phyloP scores from a whole-genome alignment of 1,140 invertebrate species.

The Forficula auricularia region DNA sequence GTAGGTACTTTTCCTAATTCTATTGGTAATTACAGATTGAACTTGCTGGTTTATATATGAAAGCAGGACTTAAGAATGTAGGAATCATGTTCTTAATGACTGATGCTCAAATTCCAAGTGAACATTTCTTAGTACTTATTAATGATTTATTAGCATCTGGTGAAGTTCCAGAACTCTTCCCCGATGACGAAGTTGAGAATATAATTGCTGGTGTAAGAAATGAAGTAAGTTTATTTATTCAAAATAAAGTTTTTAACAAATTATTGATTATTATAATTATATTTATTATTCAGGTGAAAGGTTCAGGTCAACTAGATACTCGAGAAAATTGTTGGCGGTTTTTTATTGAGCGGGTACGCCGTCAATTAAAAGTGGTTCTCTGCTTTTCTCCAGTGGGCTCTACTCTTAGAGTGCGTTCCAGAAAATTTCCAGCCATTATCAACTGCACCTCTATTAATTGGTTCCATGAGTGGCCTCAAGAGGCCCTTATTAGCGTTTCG shows the following conservation, averaged over 20 bases:
- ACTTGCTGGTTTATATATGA: slow-evolving; percentile 67
- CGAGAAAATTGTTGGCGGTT: slow-evolving; percentile 95
- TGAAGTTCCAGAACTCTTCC: slow-evolving; percentile 86
- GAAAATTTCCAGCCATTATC: slow-evolving; percentile 89
- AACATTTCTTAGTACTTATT: slow-evolving; percentile 86
- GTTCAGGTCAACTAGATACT: slow-evolving; percentile 68
- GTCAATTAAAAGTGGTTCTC: slow-evolving; percentile 76
- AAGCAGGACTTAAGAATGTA: slow-evolving; percentile 83
- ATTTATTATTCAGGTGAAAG: slow-evolving; percentile 59
- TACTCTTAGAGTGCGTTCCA: slow-evolving; percentile 69
- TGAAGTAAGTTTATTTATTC: slow-evolving; percentile 45
- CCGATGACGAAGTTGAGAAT: slow-evolving; percentile 91
- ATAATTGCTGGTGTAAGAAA: slow-evolving; percentile 75
- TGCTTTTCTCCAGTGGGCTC: slow-evolving; percentile 90
- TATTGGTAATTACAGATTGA: slow-evolving; percentile 62
- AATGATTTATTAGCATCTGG: slow-evolving; percentile 91
- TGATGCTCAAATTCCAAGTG: slow-evolving; percentile 87
- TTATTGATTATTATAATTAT: no score
- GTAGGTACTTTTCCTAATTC: no score
- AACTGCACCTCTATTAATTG: slow-evolving; percentile 92
- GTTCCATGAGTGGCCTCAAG: slow-evolving; percentile 97
- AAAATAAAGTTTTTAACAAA: not conserved
- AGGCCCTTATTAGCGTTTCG: slow-evolving; percentile 83
- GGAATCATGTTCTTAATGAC: slow-evolving; percentile 92
- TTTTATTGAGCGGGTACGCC: slow-evolving; percentile 84